phyloP scores from a whole-genome alignment of 2,888 invertebrate species.

The Cryptus viduatorius region DNA sequence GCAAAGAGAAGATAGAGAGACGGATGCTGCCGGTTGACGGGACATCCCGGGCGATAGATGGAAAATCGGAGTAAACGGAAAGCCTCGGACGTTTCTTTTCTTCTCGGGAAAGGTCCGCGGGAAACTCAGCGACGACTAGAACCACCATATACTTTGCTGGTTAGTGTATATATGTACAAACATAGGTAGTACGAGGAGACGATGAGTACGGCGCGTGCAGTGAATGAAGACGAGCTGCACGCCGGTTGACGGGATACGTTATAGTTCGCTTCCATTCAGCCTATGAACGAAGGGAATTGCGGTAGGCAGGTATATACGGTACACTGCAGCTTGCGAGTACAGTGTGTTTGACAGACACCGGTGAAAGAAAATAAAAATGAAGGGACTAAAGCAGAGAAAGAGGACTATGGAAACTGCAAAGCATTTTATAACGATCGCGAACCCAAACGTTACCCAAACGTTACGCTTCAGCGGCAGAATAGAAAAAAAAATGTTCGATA shows the following conservation, averaged over 20 bases:
- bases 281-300: conserved; percentile 47
- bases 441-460: background rate
- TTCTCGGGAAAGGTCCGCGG: conserved; percentile 48
- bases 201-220: conserved; percentile 49
- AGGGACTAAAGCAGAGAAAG: background rate
- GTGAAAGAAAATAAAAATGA: conserved; percentile 18
- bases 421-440: conserved; percentile 20
- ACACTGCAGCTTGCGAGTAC: background rate
- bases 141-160: background rate
- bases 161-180: conserved; percentile 24
- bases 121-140: conserved; percentile 25
- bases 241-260: conserved; percentile 35
- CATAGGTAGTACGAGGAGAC: background rate
- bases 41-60: conserved; percentile 38
- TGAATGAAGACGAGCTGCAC: conserved; percentile 57
- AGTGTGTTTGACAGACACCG: conserved; percentile 36
- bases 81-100: conserved; percentile 57
- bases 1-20: background rate
- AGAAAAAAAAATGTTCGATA: background rate
- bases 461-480: background rate
- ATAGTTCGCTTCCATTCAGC: conserved; percentile 49
- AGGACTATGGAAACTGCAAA: conserved; percentile 8
- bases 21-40: conserved; percentile 25
- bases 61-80: conserved; percentile 60
- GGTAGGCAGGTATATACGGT: conserved; percentile 22